Evolutionary conservation across 2,888 invertebrate species (phyloP), one percentile per base, ranked within the genome.

Genomic region (Platycheirus rosarum): DNA sequence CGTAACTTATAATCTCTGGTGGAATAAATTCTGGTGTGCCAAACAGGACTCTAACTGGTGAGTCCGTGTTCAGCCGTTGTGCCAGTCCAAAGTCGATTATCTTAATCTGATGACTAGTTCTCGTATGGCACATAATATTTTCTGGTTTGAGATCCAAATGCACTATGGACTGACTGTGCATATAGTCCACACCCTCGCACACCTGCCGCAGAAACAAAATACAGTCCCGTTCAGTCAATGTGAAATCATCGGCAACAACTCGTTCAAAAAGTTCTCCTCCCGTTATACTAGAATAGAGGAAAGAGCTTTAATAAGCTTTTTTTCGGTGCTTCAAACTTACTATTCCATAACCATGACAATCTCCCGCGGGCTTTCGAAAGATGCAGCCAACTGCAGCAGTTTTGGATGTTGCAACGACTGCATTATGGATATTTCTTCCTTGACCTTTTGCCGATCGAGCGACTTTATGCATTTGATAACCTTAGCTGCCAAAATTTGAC

Each of bases 71-170:
- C 76, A 95, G 92, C 60, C 93, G 93, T 87, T 95, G 94, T 0
- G 98, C 97, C 65, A 98, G 89, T 0, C 98, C 98, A 88, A 98
- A 98, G 90, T 98, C 98, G 84, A 98, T 97, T 29, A 98, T 94
- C 91, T 98, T 98, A 84, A 98, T 95, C 87, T 90, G 93, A 91
- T 97, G 93, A 8, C 97, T 96, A 42, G 95, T 95, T 75, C 95
- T 92, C 3, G 95, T 95, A 63, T 95, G 93, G 90, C 97, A 98
- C 92, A 98, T 95, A 65, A 98, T 97, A 89, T 98, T 98, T 91
- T 98, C 98, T 0, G 98, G 98, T 93, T 98, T 98, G 77, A 98
- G 91, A 90, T 98, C 98, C 85, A 98, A 91, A 91, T 98, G 98
- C 44, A 97, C 95, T 75, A 98, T 93, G 84, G 93, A 94, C 87